Evolutionary conservation across 2,888 invertebrate genomes (phyloP).

Genomic region (Cabera pusaria): DNA sequence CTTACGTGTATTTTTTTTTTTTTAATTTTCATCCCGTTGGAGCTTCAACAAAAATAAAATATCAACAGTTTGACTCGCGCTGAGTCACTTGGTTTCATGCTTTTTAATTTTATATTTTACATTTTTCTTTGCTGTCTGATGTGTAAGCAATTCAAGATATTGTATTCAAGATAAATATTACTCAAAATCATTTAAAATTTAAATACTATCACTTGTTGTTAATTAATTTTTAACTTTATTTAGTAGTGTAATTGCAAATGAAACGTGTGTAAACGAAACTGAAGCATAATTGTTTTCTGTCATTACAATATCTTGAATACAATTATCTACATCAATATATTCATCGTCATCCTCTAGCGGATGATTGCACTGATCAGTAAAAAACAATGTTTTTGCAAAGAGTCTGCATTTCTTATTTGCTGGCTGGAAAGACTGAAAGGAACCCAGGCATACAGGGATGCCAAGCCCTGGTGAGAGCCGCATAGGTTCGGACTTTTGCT

Average conservation of each 20-base stretch:
- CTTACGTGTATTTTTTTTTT: slow-evolving; percentile 41
- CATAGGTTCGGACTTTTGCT: slow-evolving; percentile 82
- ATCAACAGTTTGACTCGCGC: slow-evolving; percentile 9
- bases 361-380: slow-evolving; percentile 56
- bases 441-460: slow-evolving; percentile 82
- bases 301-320: slow-evolving; percentile 34
- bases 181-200: no score
- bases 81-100: slow-evolving; percentile 43
- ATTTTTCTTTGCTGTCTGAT: slow-evolving; percentile 45
- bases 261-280: no score
- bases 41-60: slow-evolving; percentile 7
- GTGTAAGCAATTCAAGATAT: slow-evolving; percentile 32
- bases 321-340: slow-evolving; percentile 41
- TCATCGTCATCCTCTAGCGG: slow-evolving; percentile 49
- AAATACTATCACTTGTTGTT: no score
- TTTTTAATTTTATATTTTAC: slow-evolving; percentile 47
- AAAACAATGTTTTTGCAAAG: slow-evolving; percentile 80
- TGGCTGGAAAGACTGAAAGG: slow-evolving; percentile 81
- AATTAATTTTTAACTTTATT: no score
- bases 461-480: slow-evolving; percentile 84
- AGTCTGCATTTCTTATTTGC: slow-evolving; percentile 81
- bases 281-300: not conserved
- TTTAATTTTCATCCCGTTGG: slow-evolving; percentile 13
- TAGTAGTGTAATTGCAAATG: no score
- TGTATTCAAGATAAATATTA: slow-evolving; percentile 11